Conservation (phyloP, 2,113 vertebrate species). For the Sitta europaea region DNA sequence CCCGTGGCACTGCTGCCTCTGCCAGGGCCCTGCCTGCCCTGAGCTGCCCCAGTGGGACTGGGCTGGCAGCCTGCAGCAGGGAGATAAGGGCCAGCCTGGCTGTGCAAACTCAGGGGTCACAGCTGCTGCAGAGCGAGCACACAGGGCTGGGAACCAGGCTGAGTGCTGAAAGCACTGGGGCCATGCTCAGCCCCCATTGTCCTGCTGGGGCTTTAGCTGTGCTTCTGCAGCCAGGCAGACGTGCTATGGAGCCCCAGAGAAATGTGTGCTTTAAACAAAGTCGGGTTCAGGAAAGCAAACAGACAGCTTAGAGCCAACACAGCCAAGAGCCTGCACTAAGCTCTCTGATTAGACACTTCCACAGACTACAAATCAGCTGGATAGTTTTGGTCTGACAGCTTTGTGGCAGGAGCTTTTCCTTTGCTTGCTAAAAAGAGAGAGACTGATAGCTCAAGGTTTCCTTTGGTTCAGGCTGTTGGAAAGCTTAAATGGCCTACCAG, state of each 20-base stretch:
- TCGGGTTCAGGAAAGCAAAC: background rate
- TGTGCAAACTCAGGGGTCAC: background rate
- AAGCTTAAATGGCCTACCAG: background rate
- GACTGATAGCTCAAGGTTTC: background rate
- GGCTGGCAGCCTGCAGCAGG: accelerated
- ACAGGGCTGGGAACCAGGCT: background rate
- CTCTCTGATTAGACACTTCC: background rate
- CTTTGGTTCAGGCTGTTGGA: background rate
- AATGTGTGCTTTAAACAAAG: background rate
- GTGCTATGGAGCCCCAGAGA: background rate
- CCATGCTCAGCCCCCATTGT: background rate
- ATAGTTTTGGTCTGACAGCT: background rate
- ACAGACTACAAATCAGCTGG: background rate
- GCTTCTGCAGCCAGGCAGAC: background rate
- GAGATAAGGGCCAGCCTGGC: background rate
- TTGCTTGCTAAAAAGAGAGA: background rate
- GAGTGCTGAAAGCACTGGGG: background rate
- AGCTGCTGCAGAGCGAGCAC: background rate
- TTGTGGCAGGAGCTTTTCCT: background rate
- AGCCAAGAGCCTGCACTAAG: background rate
- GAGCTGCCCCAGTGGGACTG: accelerated
- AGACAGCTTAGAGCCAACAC: background rate
- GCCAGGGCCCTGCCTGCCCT: accelerated
- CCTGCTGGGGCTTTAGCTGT: background rate
- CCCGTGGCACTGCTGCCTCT: background rate